These are phyloP conservation scores for Pyrocephalus nanus DNA, from an alignment of 2,797 vertebrate species.

Conservation along the genomic window DNA sequence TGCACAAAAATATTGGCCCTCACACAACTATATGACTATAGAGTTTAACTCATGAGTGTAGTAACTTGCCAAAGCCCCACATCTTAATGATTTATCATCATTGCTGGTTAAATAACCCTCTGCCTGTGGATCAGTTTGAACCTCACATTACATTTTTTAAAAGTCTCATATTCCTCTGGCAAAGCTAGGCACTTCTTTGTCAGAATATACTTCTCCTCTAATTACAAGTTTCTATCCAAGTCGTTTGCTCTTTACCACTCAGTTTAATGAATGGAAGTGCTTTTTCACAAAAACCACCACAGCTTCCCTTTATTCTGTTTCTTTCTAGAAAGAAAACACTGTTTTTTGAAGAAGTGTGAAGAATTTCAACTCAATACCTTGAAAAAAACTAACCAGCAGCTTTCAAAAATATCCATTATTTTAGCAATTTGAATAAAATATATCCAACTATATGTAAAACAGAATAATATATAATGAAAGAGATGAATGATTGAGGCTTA, in stretches of 20 bases:
- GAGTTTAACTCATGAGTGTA: neutral
- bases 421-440: slow-evolving; percentile 15
- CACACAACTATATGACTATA: neutral
- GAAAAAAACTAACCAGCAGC: neutral
- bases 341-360: neutral
- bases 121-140: neutral
- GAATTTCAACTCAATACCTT: neutral
- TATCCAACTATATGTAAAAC: neutral
- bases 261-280: neutral
- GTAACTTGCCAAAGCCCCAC: neutral
- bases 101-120: neutral
- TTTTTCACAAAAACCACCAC: neutral
- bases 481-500: rapidly evolving
- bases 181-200: neutral
- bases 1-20: neutral
- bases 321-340: neutral
- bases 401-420: neutral
- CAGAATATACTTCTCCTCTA: neutral
- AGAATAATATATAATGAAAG: neutral
- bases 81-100: neutral
- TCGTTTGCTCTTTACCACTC: neutral
- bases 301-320: neutral
- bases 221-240: neutral
- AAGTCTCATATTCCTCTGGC: neutral
- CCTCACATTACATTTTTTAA: neutral